Evolutionary conservation across 2,113 vertebrate species (phyloP).

Genomic region (Lepisosteus oculatus): DNA sequence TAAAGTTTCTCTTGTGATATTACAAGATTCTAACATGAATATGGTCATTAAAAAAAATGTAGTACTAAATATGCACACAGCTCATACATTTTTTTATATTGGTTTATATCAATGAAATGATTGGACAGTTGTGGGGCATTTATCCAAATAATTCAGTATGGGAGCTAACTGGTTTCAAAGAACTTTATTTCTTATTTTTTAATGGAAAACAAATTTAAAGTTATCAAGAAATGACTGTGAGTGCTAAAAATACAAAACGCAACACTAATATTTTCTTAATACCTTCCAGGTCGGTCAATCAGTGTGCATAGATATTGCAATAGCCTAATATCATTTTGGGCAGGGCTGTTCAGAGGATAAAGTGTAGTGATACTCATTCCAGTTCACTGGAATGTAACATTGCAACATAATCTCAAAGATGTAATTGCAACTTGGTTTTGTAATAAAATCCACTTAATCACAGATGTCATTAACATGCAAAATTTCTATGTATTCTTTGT

Average conservation of each 20-base stretch:
- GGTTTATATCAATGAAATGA: conserved; percentile 12
- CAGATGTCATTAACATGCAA: conserved; percentile 3
- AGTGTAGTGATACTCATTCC: conserved; percentile 24
- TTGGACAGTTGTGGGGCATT: background rate
- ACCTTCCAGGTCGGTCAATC: background rate
- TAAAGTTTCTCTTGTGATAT: no score
- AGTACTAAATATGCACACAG: no score
- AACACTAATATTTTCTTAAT: background rate
- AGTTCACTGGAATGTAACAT: conserved; percentile 9
- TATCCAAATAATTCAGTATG: background rate
- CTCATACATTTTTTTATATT: background rate
- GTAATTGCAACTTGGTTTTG: background rate
- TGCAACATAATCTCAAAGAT: conserved; percentile 6
- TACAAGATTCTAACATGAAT: no score
- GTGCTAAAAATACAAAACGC: background rate
- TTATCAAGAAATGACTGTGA: background rate
- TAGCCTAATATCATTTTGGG: conserved; percentile 11
- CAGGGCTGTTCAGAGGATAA: conserved; percentile 43
- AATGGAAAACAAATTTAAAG: background rate
- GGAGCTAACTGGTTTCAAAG: conserved; percentile 14
- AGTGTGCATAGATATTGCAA: background rate
- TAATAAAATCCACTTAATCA: conserved; percentile 9
- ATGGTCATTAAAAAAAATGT: no score
- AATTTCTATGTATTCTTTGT: conserved; percentile 13
- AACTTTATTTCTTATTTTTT: conserved; percentile 6